Evolutionary conservation across 2,888 invertebrate species (phyloP).

Genomic region (Glaucopsyche alexis): DNA sequence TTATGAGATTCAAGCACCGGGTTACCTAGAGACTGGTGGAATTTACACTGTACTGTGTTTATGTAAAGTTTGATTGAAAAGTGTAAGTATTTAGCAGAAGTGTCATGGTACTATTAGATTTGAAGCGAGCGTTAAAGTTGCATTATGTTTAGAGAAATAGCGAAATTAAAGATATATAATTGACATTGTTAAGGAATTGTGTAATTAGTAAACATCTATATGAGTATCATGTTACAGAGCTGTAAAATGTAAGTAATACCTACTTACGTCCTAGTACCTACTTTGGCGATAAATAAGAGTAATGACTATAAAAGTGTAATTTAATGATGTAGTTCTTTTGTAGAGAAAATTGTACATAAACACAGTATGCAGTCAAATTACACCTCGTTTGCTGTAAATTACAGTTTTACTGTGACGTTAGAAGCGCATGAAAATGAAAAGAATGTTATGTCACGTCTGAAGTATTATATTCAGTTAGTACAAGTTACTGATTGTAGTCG

Average conservation of each 20-base stretch:
- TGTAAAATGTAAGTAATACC: too few species aligned
- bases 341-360: slow-evolving; percentile 3
- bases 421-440: not conserved
- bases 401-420: slow-evolving; percentile 25
- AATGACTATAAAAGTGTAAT: too few species aligned
- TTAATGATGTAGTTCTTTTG: too few species aligned
- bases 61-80: not conserved
- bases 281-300: too few species aligned
- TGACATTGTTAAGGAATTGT: too few species aligned
- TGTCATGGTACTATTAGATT: not conserved
- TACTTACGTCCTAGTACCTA: too few species aligned
- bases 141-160: too few species aligned
- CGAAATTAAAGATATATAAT: too few species aligned
- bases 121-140: too few species aligned
- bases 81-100: not conserved
- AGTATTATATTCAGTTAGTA: not conserved
- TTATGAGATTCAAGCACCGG: slow-evolving; percentile 40
- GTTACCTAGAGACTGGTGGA: slow-evolving; percentile 37
- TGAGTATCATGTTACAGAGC: too few species aligned
- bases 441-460: not conserved
- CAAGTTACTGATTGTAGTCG: not conserved
- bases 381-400: slow-evolving; percentile 26
- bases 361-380: slow-evolving; percentile 2
- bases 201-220: too few species aligned
- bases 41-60: slow-evolving; percentile 18